phyloP scores from a whole-genome alignment of 2,888 invertebrate genomes.

The Seira ritae region DNA sequence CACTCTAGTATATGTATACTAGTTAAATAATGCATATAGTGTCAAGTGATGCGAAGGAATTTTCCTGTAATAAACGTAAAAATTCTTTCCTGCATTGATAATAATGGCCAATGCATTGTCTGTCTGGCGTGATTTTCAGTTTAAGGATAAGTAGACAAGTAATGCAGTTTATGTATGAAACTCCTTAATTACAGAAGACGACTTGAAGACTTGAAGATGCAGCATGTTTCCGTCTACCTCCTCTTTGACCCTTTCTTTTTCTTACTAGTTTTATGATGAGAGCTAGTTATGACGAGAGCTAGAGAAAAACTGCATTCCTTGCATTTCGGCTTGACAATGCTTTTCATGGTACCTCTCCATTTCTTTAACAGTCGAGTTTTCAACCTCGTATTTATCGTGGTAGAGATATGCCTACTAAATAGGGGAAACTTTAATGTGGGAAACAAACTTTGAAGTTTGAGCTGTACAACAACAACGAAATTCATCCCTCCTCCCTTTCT shows the following conservation, averaged over 20 bases:
- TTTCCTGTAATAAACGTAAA: not conserved
- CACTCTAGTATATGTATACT: not conserved
- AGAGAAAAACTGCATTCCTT: not conserved
- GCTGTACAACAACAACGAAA: constrained; percentile 9
- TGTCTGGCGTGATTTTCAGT: not conserved
- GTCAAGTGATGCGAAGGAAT: not conserved
- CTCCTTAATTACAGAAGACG: not conserved
- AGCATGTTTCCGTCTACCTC: not conserved
- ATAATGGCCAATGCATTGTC: not conserved
- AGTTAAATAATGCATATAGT: not conserved
- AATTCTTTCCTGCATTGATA: not conserved
- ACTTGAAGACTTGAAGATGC: not conserved
- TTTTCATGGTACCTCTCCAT: not conserved
- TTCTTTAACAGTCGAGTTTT: not conserved
- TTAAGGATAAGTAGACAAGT: not conserved
- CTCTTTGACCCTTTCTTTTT: not conserved
- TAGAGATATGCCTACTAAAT: not conserved
- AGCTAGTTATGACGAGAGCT: not conserved
- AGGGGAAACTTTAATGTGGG: constrained; percentile 1
- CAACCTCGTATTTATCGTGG: too few relatives aligned
- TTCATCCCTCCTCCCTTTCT: constrained; percentile 35
- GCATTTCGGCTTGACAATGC: not conserved
- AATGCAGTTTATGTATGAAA: not conserved
- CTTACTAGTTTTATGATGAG: too few relatives aligned
- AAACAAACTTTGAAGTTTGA: constrained; percentile 4